Base-by-base conservation (phyloP, 2,888 invertebrate species). In the Sipha maydis region DNA sequence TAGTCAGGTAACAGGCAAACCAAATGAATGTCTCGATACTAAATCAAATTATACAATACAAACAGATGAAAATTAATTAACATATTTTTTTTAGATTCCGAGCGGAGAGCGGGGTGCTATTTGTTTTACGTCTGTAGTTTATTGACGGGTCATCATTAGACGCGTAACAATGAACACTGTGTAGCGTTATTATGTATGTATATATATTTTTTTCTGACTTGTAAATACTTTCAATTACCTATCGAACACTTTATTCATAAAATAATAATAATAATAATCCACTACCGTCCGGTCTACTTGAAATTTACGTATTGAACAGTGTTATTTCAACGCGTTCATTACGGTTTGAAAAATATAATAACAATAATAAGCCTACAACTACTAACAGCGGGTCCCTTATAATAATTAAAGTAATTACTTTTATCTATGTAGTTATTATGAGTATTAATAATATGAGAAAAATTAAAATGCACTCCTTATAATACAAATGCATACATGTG, bases 401-500 rank as follows among this genome's bases (percentile, higher is more conserved):
- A 4, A 34, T 34, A 56, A 79, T 61, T 56, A 56, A 79, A 56
- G 56, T 56, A 79, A 79, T 79, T 79, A 79, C 79, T 79, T 56
- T 56, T 79, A 79, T 79, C 79, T 79, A 61, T 7, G 4, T n/a
- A n/a, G n/a, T n/a, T n/a, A n/a, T n/a, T n/a, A n/a, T 4, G 31
- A 28, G 28, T 28, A 69, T 28, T 69, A 69, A 69, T 69, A 69
- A 69, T 69, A 69, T 3, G 21, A 69, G 28, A 28, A 28, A 34
- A 17, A 28, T 28, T 31, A 71, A 61, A 71, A 71, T 31, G 31
- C 28, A 28, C 71, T 28, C 14, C 17, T 48, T 48, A 11, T 14
- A 48, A 8, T 67, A 3, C 8, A 3, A 5, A 5, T 21, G 56
- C 17, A 19, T 25, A 21, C 19, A 21, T 21, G 69, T 3, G 28